These are phyloP conservation scores for Corapipo altera DNA, from an alignment of 2,113 vertebrate genomes.

Conservation along the genomic window DNA sequence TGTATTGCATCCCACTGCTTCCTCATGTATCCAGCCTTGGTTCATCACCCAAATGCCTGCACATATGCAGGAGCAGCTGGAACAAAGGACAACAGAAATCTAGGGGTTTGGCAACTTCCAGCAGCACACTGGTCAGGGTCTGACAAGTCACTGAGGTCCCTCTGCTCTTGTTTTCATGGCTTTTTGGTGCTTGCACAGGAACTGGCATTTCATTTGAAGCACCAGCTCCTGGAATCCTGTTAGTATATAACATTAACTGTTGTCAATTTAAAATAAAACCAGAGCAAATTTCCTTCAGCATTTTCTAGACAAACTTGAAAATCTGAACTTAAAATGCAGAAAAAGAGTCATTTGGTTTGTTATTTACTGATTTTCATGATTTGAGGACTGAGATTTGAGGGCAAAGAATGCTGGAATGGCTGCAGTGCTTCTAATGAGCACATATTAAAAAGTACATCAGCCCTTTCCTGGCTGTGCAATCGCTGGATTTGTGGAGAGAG, in stretches of 20 bases:
- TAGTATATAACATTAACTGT: background rate
- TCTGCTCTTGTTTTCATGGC: background rate
- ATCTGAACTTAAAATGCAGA: background rate
- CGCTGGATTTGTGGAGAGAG: slow-evolving; percentile 51
- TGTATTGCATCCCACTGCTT: background rate
- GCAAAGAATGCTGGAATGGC: background rate
- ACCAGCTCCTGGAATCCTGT: background rate
- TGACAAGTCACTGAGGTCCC: background rate
- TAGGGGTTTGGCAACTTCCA: background rate
- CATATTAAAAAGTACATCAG: slow-evolving; percentile 3
- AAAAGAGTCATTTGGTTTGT: background rate
- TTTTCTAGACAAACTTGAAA: background rate
- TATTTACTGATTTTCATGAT: background rate
- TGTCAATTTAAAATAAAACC: background rate
- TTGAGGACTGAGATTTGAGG: background rate
- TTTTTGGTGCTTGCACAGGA: background rate
- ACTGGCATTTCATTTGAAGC: background rate
- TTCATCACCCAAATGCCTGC: background rate
- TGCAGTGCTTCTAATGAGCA: background rate
- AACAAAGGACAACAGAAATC: background rate
- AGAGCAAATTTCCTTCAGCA: background rate
- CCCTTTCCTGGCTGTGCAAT: slow-evolving; percentile 36
- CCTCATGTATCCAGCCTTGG: background rate
- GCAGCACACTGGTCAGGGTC: background rate
- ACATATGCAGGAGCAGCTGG: background rate